A percentile compares a stretch with the other conserved stretches of the same genome.
phyloP scores from a whole-genome alignment of 2,888 invertebrate genomes.

The Nyleta sp. region DNA sequence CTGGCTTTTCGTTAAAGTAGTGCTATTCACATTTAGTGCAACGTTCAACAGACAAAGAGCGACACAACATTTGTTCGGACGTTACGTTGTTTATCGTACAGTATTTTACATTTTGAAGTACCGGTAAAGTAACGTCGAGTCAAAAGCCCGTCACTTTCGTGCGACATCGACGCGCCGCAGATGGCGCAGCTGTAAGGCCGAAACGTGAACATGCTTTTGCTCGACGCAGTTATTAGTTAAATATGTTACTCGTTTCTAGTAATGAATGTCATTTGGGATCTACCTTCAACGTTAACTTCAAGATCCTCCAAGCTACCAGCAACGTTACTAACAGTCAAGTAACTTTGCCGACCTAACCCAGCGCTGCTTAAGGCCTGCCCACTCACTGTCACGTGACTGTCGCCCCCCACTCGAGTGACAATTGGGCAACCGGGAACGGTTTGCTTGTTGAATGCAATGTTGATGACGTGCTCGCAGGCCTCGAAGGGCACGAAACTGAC shows the following conservation, averaged over 20 bases:
- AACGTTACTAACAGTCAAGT: constrained; percentile 85
- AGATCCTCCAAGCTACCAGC: constrained; percentile 95
- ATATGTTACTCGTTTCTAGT: too few relatives aligned
- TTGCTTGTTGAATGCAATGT: constrained; percentile 98
- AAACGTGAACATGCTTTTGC: too few relatives aligned
- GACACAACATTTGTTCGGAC: constrained; percentile 20
- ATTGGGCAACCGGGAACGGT: constrained; percentile 95
- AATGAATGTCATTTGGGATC: too few relatives aligned
- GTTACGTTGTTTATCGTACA: constrained; percentile 17
- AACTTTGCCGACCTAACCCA: constrained; percentile 80
- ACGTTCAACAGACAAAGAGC: constrained; percentile 45
- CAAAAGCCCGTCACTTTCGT: too few relatives aligned
- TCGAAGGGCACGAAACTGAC: constrained; percentile 98
- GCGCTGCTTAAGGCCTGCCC: constrained; percentile 84
- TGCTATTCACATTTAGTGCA: constrained; percentile 61
- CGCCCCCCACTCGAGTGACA: constrained; percentile 89
- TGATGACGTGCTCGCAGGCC: constrained; percentile 96
- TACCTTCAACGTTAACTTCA: constrained; percentile 98
- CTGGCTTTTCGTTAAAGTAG: constrained; percentile 45
- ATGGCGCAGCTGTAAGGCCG: too few relatives aligned
- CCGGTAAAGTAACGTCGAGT: neutral
- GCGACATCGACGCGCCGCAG: too few relatives aligned
- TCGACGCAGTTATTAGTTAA: too few relatives aligned
- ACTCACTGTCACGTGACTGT: constrained; percentile 85
- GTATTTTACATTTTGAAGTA: constrained; percentile 12